Percentiles rank a stretch among this genome's conserved stretches.
phyloP scores from a whole-genome alignment of 1,140 invertebrate genomes.

The Saccostrea cuccullata region DNA sequence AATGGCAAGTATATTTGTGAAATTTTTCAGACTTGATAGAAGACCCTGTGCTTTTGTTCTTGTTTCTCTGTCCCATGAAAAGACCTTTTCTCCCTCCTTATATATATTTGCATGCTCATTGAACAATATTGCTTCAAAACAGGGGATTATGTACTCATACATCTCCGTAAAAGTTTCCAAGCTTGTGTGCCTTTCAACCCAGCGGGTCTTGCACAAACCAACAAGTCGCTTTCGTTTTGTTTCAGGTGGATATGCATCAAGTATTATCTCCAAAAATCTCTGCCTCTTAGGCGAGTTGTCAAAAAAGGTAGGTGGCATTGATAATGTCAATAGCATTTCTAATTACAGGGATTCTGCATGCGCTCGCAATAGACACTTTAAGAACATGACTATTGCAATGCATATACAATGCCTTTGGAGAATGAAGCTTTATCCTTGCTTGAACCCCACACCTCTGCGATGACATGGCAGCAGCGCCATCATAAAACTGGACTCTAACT shows the following conservation, averaged over 20 bases:
- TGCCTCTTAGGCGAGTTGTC: constrained; percentile 34
- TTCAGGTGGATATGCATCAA: constrained; percentile 12
- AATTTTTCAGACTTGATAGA: neutral
- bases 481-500: no score
- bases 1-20: neutral
- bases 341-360: neutral
- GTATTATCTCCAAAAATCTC: constrained; percentile 28
- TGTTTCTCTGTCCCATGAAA: neutral
- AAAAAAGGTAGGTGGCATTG: constrained; percentile 48
- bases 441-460: no score
- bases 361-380: no score
- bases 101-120: neutral
- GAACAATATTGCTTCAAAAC: neutral
- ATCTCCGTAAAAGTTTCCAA: constrained; percentile 40
- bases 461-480: no score
- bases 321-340: constrained; percentile 32
- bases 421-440: no score
- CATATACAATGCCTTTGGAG: no score
- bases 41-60: constrained; percentile 4
- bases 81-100: neutral
- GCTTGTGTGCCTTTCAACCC: constrained; percentile 43
- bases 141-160: neutral
- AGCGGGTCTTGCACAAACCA: constrained; percentile 47
- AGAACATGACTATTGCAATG: no score
- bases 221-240: constrained; percentile 24